Base-by-base conservation (phyloP, 2,113 vertebrate species). In the Trematomus loennbergii region DNA sequence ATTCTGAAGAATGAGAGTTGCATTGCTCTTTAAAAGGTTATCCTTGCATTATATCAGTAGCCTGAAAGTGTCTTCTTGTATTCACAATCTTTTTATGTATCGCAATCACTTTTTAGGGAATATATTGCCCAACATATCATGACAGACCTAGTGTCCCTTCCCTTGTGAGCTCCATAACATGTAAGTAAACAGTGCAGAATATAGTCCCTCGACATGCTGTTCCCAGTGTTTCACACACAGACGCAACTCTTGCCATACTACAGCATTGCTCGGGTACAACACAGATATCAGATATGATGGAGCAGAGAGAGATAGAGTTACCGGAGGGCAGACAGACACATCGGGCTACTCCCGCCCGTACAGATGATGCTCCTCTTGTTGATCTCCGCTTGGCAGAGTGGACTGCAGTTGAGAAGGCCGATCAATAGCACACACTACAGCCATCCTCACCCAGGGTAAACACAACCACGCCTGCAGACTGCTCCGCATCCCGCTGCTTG, bases 371-470 rank as follows among this genome's bases (percentile, higher is more conserved):
- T 79, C 72, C 88, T 90, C 84, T 87, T 91, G 90, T 91, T 93
- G 88, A 92, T 88, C 80, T 80, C 61, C 17, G 72, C 79, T 90
- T 88, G 87, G 88, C 88, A 90, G 83, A 18, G 11, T 79, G 83
- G 80, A 84, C 86, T 93, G 88, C 89, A 90, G 90, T 79, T 79
- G 76, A 91, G 89, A 81, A 80, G 83, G 68, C 65, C 63, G 36
- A 92, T 93, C 93, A 70, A 93, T 92, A 91, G 63, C 68, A 50
- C 84, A 81, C 83, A 90, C 88, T 82, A 65, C 83, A 90, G 88
- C 88, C 83, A 75, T 90, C 84, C 90, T 90, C 86, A 83, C 76
- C 81, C 79, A 93, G 91, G 91, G 88, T 89, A 90, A 93, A 93
- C 91, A 93, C 81, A 81, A 79, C 86, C 85, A 73, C 74, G 57